Evolutionary conservation across 2,888 invertebrate genomes (phyloP).

Genomic region (Dorcus hopei): DNA sequence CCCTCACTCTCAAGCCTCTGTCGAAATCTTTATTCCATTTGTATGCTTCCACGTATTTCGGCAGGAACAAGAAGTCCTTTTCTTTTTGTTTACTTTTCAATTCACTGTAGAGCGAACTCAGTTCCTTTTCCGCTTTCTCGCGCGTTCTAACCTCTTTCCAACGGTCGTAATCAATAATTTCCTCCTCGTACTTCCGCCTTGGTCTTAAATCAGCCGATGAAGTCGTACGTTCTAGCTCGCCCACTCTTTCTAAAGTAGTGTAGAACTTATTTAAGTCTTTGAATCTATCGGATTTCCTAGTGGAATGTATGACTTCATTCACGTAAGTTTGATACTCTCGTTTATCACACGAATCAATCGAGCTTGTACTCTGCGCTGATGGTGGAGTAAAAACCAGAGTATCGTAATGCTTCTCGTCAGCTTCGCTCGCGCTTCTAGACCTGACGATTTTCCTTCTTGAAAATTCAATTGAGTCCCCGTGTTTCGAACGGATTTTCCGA

Average conservation of each 20-base stretch:
- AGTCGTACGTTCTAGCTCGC: slow-evolving; percentile 75
- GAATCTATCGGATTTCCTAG: slow-evolving; percentile 74
- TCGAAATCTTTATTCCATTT: slow-evolving; percentile 77
- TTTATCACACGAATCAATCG: slow-evolving; percentile 52
- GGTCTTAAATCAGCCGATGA: slow-evolving; percentile 68
- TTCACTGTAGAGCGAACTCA: slow-evolving; percentile 72
- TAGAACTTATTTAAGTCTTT: slow-evolving; percentile 83
- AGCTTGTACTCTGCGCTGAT: slow-evolving; percentile 46
- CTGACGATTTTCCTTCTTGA: slow-evolving; percentile 52
- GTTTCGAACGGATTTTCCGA: slow-evolving; percentile 8
- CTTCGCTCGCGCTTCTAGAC: slow-evolving; percentile 66
- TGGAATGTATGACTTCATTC: slow-evolving; percentile 62
- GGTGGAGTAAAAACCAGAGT: slow-evolving; percentile 1
- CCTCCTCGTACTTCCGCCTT: slow-evolving; percentile 69
- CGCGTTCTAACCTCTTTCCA: slow-evolving; percentile 79
- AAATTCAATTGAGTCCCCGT: slow-evolving; percentile 22
- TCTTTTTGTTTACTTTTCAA: slow-evolving; percentile 76
- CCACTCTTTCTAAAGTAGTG: slow-evolving; percentile 78
- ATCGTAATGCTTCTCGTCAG: slow-evolving; percentile 43
- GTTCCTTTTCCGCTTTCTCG: slow-evolving; percentile 79
- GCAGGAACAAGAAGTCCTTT: slow-evolving; percentile 78
- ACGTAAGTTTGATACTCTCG: slow-evolving; percentile 69
- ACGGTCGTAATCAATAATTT: slow-evolving; percentile 81
- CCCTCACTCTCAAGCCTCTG: slow-evolving; percentile 74
- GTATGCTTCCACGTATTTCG: slow-evolving; percentile 68